Evolutionary conservation across 2,888 invertebrate genomes (phyloP), one percentile per base, ranked within the genome.

Genomic region (Cephonodes hylas): DNA sequence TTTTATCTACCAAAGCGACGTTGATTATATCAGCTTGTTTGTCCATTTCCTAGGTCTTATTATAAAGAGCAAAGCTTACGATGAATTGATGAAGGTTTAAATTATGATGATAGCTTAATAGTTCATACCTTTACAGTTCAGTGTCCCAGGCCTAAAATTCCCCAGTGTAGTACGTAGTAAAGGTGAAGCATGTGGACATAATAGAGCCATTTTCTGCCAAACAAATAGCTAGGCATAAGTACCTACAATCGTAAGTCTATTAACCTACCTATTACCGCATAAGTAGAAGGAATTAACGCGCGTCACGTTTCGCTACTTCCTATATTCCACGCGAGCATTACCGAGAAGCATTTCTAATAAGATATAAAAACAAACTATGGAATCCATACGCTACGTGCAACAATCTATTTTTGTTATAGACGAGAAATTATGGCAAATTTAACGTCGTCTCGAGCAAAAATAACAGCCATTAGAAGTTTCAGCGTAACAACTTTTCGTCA

Each of bases 301-400:
- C 22, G 18, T 46, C 57, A 18, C 48, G 7, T 22, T 31, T 7
- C 18, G 0, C 7, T 34, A 38, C n/a, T 22, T 57, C 42, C 45
- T 20, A 44, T 31, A 60, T 58, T 25, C 46, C 25, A 15, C 53
- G 62, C 23, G 46, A 45, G 22, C 42, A 34, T 61, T 22, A 59
- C 48, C 42, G 62, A 63, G 59, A 56, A 60, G 22, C 13, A 22
- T 42, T 23, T 42, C 57, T 38, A 42, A 38, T 58, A 58, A 42
- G 46, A 46, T 48, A 27, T 48, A 27, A 15, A 48, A 48, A 46
- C 46, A 46, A 48, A 27, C 15, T n/a, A 48, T 48, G 48, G 25
- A 48, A 48, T 48, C 27, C 48, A 15, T 27, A 27, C 48, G 5
- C 27, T 48, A 48, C 15, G 15, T 48, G 25, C 48, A 27, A 25